Conservation (phyloP, 2,888 invertebrate genomes). For the Pristionchus fissidentatus region DNA sequence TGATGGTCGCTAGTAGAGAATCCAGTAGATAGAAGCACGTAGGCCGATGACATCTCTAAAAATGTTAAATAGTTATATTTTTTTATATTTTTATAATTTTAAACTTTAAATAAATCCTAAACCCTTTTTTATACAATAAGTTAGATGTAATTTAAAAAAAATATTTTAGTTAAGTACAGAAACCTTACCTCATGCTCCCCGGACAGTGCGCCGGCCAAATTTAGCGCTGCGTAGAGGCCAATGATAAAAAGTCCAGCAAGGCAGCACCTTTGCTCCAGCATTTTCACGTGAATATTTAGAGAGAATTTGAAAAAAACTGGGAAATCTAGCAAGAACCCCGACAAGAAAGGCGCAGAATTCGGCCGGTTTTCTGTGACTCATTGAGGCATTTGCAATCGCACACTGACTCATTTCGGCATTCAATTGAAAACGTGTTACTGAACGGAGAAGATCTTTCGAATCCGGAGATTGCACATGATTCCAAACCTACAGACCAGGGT, state of each 20-base stretch:
- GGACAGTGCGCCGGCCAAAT: background rate
- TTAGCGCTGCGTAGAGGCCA: background rate
- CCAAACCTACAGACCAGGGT: too few species aligned
- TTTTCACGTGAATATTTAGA: background rate
- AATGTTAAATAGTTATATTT: too few species aligned
- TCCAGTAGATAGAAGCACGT: background rate
- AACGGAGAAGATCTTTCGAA: too few species aligned
- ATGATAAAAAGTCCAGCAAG: background rate
- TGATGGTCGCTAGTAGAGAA: background rate
- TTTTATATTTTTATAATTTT: background rate
- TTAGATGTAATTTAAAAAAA: background rate
- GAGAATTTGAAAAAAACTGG: too few species aligned
- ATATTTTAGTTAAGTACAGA: too few species aligned
- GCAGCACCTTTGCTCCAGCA: background rate
- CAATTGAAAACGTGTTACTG: too few species aligned
- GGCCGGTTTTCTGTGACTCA: too few species aligned
- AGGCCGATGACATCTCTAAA: background rate
- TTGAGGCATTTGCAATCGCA: too few species aligned
- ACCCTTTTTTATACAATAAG: background rate
- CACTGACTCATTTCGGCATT: too few species aligned
- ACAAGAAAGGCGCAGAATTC: too few species aligned
- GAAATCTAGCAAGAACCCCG: too few species aligned
- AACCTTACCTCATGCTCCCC: background rate
- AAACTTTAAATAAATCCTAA: background rate
- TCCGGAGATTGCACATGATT: too few species aligned